Percentiles rank a stretch among this genome's conserved stretches.
These are phyloP conservation scores for Exephanes ischioxanthus DNA, from an alignment of 2,888 invertebrate species.

Conservation along the genomic window DNA sequence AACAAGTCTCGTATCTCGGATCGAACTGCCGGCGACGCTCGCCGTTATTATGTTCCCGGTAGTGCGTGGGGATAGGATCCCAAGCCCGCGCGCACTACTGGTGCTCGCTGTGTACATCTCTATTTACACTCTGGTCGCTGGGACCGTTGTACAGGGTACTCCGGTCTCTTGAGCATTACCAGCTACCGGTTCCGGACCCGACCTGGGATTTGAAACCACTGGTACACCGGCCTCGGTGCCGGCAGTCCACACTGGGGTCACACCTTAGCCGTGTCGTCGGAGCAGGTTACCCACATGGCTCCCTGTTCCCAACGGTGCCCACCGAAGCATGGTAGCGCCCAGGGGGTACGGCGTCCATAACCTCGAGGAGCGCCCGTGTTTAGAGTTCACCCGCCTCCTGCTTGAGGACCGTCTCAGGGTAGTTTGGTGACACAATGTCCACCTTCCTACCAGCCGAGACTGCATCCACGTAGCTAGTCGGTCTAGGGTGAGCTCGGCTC, in stretches of 20 bases:
- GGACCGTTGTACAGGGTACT: too few species aligned
- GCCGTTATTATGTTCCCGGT: too few species aligned
- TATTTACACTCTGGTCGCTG: too few species aligned
- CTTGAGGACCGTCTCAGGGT: neutral
- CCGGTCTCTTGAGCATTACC: too few species aligned
- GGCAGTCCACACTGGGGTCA: neutral
- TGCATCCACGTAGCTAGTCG: slow-evolving; percentile 13
- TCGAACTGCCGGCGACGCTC: too few species aligned
- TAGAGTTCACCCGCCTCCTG: slow-evolving; percentile 1
- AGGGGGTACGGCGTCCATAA: slow-evolving; percentile 15
- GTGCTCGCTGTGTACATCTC: too few species aligned
- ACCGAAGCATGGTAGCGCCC: slow-evolving; percentile 16
- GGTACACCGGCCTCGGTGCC: too few species aligned
- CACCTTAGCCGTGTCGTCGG: slow-evolving; percentile 7
- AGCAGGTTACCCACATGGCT: neutral
- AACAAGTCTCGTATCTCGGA: too few species aligned
- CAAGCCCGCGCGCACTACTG: too few species aligned
- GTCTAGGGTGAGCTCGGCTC: neutral
- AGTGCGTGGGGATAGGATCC: too few species aligned
- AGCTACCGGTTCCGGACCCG: too few species aligned
- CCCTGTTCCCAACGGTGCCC: slow-evolving; percentile 11
- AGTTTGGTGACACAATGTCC: slow-evolving; percentile 9
- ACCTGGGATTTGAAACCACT: too few species aligned
- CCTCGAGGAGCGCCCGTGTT: slow-evolving; percentile 12
- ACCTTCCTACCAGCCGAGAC: neutral